Evolutionary conservation across 1,140 invertebrate species (phyloP).

Genomic region (Trichonephila clavata): DNA sequence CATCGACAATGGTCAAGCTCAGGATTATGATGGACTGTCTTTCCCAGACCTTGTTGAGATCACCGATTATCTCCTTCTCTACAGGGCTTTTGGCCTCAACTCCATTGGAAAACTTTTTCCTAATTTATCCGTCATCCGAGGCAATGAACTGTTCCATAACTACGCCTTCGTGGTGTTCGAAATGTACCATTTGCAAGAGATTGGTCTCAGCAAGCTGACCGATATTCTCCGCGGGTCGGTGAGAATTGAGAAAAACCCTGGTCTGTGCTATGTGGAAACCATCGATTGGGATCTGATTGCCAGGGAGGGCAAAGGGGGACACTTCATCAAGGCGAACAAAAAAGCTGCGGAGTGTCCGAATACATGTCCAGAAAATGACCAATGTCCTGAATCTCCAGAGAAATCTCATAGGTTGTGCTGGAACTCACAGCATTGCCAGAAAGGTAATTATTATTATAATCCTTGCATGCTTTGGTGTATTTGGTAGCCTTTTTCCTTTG

Average conservation of each 20-base stretch:
- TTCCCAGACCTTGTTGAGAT: constrained; percentile 87
- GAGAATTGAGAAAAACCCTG: constrained; percentile 92
- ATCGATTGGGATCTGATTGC: constrained; percentile 93
- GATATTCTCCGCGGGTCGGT: constrained; percentile 91
- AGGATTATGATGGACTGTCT: constrained; percentile 83
- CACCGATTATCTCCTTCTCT: constrained; percentile 87
- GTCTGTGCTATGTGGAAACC: constrained; percentile 93
- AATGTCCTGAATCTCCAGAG: constrained; percentile 48
- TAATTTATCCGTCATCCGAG: constrained; percentile 95
- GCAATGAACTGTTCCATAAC: constrained; percentile 90
- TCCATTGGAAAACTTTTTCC: constrained; percentile 93
- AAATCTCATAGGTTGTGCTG: constrained; percentile 85
- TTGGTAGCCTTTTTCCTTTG: too few relatives aligned
- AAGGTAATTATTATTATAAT: constrained; percentile 77
- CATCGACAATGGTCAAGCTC: constrained; percentile 84
- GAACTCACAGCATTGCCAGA: constrained; percentile 85
- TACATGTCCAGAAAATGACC: constrained; percentile 82
- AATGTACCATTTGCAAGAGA: constrained; percentile 83
- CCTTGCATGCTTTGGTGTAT: too few relatives aligned
- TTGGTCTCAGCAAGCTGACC: constrained; percentile 91
- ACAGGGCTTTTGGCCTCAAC: constrained; percentile 88
- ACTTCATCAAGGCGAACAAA: constrained; percentile 85
- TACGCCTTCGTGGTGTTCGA: constrained; percentile 93
- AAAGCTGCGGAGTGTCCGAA: constrained; percentile 85
- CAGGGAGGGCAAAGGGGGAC: constrained; percentile 82